These are phyloP conservation scores for Masticophis lateralis DNA, from an alignment of 2,797 vertebrate genomes.

Conservation along the genomic window DNA sequence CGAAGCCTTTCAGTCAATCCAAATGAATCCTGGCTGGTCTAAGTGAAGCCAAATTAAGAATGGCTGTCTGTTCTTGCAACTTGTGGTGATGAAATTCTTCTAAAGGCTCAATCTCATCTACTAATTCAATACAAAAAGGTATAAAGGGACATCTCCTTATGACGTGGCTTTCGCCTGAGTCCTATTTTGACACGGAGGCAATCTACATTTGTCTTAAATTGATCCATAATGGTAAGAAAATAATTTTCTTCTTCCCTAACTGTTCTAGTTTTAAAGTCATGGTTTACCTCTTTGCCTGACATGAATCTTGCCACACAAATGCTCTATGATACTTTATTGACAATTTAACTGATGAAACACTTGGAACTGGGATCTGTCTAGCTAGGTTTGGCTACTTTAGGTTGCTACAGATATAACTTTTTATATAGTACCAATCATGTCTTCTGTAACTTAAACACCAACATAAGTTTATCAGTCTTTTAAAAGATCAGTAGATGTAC, in stretches of 20 bases:
- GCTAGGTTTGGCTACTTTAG: not conserved
- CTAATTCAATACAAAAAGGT: not conserved
- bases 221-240: not conserved
- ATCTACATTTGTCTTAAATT: not conserved
- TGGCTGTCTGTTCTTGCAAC: not conserved
- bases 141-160: not conserved
- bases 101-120: not conserved
- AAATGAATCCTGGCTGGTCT: not conserved
- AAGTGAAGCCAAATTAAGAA: not conserved
- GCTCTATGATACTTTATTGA: not conserved
- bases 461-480: not conserved
- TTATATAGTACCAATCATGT: not conserved
- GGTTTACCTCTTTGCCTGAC: not conserved
- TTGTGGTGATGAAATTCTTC: not conserved
- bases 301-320: not conserved
- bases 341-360: not conserved
- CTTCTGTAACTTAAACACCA: not conserved
- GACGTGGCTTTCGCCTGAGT: not conserved
- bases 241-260: not conserved
- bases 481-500: not conserved
- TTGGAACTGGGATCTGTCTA: not conserved
- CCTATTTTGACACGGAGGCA: not conserved
- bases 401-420: not conserved
- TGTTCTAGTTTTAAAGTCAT: not conserved
- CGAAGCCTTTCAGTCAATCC: not conserved